phyloP scores from a whole-genome alignment of 2,888 invertebrate genomes.

The Pinctada fucata region DNA sequence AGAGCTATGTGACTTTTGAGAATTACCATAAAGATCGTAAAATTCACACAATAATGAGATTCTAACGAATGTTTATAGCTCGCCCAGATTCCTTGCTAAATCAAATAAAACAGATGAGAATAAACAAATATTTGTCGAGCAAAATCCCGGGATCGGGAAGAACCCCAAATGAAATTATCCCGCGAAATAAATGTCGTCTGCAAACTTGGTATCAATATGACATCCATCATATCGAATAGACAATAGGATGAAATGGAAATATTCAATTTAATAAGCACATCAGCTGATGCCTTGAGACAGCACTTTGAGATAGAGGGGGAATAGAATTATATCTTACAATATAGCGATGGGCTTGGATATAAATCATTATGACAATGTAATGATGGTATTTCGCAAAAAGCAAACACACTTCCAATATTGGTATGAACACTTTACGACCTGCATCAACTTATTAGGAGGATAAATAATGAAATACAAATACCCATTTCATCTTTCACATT shows the following conservation, averaged over 20 bases:
- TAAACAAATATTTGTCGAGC: constrained; percentile 35
- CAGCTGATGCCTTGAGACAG: constrained; percentile 8
- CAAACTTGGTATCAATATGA: constrained; percentile 24
- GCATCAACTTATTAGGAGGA: constrained; percentile 3
- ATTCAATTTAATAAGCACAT: constrained; percentile 34
- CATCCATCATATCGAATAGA: constrained; percentile 28
- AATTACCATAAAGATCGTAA: background rate
- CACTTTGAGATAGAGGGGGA: background rate
- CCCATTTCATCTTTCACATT: constrained; percentile 12
- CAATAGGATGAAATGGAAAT: constrained; percentile 33
- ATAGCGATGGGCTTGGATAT: background rate
- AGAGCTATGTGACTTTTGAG: no score
- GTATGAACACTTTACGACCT: constrained; percentile 10
- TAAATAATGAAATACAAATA: constrained; percentile 15
- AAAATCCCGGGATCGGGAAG: constrained; percentile 20
- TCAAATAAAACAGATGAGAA: constrained; percentile 18
- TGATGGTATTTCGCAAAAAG: background rate
- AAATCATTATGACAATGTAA: constrained; percentile 19
- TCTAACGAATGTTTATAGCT: constrained; percentile 20
- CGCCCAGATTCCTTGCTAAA: constrained; percentile 17
- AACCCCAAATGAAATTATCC: constrained; percentile 27
- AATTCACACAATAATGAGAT: background rate
- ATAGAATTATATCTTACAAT: constrained; percentile 10
- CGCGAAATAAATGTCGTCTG: constrained; percentile 29
- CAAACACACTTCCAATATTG: constrained; percentile 12